Evolutionary conservation across 2,113 vertebrate genomes (phyloP).

Genomic region (Callipepla squamata): DNA sequence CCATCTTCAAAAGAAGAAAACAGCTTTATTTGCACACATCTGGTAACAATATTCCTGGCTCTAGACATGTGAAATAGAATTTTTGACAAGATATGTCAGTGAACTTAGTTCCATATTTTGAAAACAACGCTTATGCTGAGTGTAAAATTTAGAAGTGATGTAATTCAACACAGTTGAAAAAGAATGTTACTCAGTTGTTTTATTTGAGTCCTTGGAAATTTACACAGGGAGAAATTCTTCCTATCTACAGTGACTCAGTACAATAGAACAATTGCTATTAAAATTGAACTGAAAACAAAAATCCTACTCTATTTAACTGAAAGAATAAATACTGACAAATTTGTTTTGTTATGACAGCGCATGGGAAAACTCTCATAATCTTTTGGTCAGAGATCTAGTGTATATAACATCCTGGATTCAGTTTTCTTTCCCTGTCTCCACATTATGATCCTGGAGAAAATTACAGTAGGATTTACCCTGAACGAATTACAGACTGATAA

Average conservation of each 20-base stretch:
- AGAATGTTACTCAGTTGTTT: neutral
- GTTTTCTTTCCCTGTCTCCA: neutral
- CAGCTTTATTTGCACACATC: neutral
- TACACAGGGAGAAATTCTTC: neutral
- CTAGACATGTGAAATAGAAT: neutral
- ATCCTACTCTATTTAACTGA: neutral
- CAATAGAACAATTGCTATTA: neutral
- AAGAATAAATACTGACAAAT: constrained; percentile 7
- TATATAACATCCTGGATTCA: neutral
- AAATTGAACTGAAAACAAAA: neutral
- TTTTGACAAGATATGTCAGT: neutral
- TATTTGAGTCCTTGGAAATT: neutral
- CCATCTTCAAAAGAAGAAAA: constrained; percentile 28
- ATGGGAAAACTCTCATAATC: neutral
- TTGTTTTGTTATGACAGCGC: neutral
- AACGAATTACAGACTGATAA: neutral
- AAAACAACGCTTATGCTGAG: neutral
- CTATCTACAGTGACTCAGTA: neutral
- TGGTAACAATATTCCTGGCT: constrained; percentile 13
- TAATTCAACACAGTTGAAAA: neutral
- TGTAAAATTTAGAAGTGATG: neutral
- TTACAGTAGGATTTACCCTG: neutral
- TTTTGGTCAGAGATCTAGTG: neutral
- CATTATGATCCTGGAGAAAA: neutral
- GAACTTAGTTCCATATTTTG: neutral